Percentiles rank a stretch among this genome's conserved stretches.
Evolutionary conservation across 2,113 vertebrate species (phyloP).

Genomic region (Chaetops frenatus): DNA sequence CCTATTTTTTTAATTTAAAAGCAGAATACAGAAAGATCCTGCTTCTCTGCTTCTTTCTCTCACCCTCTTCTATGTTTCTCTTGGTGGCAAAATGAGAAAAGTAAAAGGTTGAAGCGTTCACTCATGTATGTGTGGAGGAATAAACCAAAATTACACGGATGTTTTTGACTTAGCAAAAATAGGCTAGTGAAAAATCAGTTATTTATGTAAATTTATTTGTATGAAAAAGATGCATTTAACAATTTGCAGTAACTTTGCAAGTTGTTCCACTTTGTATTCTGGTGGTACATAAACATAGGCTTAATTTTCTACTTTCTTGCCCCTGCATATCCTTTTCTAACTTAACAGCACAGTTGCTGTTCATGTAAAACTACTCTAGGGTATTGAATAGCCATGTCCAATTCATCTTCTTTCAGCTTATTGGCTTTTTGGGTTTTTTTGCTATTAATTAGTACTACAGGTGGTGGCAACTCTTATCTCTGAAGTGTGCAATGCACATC

Average conservation of each 20-base stretch:
- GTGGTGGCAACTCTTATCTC: neutral
- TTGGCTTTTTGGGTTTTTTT: neutral
- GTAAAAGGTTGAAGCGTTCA: neutral
- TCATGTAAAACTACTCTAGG: neutral
- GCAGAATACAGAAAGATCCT: neutral
- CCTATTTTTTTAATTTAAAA: neutral
- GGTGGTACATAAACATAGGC: neutral
- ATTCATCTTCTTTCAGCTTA: neutral
- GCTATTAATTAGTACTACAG: neutral
- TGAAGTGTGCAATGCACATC: neutral
- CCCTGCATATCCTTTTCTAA: neutral
- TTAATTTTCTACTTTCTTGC: neutral
- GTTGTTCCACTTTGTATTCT: neutral
- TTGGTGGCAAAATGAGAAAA: neutral
- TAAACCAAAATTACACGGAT: neutral
- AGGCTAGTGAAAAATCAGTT: neutral
- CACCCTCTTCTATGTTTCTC: neutral
- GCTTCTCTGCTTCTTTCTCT: neutral
- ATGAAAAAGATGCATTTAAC: neutral
- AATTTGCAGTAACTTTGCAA: neutral
- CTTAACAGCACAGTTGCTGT: neutral
- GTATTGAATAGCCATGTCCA: neutral
- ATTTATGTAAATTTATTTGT: neutral
- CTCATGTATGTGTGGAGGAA: neutral
- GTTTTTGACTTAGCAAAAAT: neutral